phyloP scores from a whole-genome alignment of 1,140 invertebrate species.

The Drosophila erecta region DNA sequence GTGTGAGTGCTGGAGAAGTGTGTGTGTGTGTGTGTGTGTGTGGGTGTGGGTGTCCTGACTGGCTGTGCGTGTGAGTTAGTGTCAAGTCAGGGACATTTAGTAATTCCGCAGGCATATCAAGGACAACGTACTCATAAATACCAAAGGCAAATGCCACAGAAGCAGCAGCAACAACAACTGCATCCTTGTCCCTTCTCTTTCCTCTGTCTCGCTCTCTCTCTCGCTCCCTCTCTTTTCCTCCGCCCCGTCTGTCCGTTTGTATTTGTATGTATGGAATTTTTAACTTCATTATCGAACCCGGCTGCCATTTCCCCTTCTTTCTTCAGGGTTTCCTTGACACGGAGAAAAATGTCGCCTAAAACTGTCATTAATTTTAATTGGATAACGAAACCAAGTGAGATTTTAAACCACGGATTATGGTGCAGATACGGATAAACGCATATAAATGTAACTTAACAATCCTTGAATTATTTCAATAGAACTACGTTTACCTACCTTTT shows the following conservation, averaged over 20 bases:
- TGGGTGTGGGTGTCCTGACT: conserved; percentile 37
- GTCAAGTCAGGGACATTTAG: conserved; percentile 82
- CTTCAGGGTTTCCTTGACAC: neutral
- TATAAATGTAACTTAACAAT: too few relatives aligned
- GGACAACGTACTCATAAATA: conserved; percentile 83
- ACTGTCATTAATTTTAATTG: conserved; percentile 2
- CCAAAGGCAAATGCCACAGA: conserved; percentile 77
- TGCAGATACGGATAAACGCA: neutral
- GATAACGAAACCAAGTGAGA: neutral
- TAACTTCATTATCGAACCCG: conserved; percentile 77
- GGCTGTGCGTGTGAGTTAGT: conserved; percentile 59
- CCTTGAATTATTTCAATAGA: too few relatives aligned
- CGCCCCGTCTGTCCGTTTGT: conserved; percentile 55
- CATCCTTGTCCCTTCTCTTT: conserved; percentile 26
- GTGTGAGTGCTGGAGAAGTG: neutral
- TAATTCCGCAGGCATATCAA: conserved; percentile 81
- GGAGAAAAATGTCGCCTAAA: neutral
- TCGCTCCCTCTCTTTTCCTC: conserved; percentile 4
- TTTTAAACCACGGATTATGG: neutral
- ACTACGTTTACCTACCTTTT: too few relatives aligned
- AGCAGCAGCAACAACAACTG: conserved; percentile 48
- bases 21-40: conserved; percentile 34
- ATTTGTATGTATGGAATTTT: conserved; percentile 82
- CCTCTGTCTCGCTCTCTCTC: neutral
- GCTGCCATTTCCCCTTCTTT: conserved; percentile 49